Base-by-base conservation (phyloP, 2,113 vertebrate genomes). In the Himantopus leucocephalus region DNA sequence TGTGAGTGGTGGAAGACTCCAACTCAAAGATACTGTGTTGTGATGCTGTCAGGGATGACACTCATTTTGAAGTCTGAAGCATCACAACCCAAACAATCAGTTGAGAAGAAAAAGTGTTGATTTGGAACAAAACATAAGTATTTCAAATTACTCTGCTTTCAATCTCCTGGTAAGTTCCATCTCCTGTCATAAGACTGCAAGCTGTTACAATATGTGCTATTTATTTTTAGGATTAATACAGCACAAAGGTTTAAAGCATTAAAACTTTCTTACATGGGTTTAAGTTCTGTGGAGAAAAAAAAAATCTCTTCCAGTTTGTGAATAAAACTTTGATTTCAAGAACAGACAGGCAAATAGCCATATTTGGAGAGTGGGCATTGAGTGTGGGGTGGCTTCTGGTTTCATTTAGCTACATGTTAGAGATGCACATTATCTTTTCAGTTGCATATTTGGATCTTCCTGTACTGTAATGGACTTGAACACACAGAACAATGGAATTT, bases 191-290 rank as follows among this genome's bases (percentile, higher is more conserved):
- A 67, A 83, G 43, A 73, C 45, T 80, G 64, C 53, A 88, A 58
- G 53, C 80, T 92, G 76, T 84, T 89, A 83, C 23, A 83, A 24
- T 70, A 73, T 47, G 62, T 96, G 68, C 68, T 87, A 26, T 72
- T 82, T 94, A 68, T 88, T 88, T 96, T 95, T 92, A 86, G 75
- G 79, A 70, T 73, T 68, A 27, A 79, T 47, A 68, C 32, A 72
- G 52, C 32, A 45, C 56, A 47, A 76, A 80, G 58, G 27, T 93
- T 83, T 83, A 32, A 89, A 75, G n/a, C n/a, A 68, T 85, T 68
- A 27, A 35, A 75, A 50, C 34, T 79, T 93, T 77, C 56, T 64
- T 94, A 7, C 22, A 9, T 26, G 23, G 34, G 10, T 66, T 79
- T 76, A 76, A 56, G 30, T 73, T 82, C 41, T 70, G 26, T 55